A percentile compares a stretch with the other conserved stretches of the same genome.
Evolutionary conservation across 2,888 invertebrate species (phyloP).

Genomic region (Agelastica alni): DNA sequence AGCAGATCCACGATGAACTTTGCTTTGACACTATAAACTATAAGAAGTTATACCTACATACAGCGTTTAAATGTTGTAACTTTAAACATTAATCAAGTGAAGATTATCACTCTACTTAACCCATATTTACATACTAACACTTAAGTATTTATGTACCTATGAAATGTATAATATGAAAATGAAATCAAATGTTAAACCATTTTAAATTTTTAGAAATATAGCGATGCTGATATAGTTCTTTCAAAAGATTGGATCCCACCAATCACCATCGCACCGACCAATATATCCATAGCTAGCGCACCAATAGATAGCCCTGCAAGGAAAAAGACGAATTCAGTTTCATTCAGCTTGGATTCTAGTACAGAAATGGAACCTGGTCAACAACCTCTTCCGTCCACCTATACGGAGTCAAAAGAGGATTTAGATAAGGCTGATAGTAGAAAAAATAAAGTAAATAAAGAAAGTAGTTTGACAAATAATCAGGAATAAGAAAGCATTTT

Average conservation of each 20-base stretch:
- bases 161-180: too few relatives aligned
- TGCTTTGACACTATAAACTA: too few relatives aligned
- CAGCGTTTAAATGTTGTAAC: too few relatives aligned
- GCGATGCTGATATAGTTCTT: slow-evolving; percentile 85
- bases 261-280: slow-evolving; percentile 73
- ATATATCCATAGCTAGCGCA: slow-evolving; percentile 63
- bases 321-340: slow-evolving; percentile 73
- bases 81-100: too few relatives aligned
- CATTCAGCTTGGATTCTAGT: slow-evolving; percentile 71
- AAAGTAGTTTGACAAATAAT: too few relatives aligned
- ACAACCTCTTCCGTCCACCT: slow-evolving; percentile 43
- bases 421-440: slow-evolving; percentile 65
- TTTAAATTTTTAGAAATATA: slow-evolving; percentile 64
- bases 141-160: too few relatives aligned
- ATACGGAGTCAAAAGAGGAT: slow-evolving; percentile 60
- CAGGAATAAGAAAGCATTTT: too few relatives aligned
- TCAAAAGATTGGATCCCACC: slow-evolving; percentile 89
- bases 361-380: slow-evolving; percentile 57
- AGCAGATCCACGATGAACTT: too few relatives aligned
- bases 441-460: slow-evolving; percentile 77
- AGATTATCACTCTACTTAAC: too few relatives aligned
- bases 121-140: too few relatives aligned
- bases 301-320: slow-evolving; percentile 61
- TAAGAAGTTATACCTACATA: too few relatives aligned
- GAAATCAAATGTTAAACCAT: too few relatives aligned